Conservation (phyloP, 2,888 invertebrate genomes). For the Sarcophaga caerulescens region DNA sequence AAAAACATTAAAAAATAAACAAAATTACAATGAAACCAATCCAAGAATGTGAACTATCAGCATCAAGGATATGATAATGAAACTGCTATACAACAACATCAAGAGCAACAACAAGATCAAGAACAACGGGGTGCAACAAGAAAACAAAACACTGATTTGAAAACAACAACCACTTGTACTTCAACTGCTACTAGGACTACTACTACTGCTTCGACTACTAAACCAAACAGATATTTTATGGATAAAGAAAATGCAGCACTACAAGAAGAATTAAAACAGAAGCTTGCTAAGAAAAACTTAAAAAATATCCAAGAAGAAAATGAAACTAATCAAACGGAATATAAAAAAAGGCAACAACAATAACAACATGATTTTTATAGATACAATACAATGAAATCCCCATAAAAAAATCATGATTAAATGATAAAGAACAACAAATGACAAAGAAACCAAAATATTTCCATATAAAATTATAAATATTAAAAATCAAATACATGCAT, state of each 20-base stretch:
- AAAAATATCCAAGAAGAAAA: slow-evolving; percentile 44
- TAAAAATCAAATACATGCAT: slow-evolving; percentile 54
- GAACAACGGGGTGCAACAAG: slow-evolving; percentile 37
- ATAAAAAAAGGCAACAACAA: slow-evolving; percentile 56
- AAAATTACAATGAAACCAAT: slow-evolving; percentile 14
- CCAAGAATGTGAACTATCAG: slow-evolving; percentile 55
- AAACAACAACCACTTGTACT: slow-evolving; percentile 7
- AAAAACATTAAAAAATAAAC: slow-evolving; percentile 18
- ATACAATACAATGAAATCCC: slow-evolving; percentile 37
- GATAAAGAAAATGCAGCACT: slow-evolving; percentile 67
- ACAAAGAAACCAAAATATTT: slow-evolving; percentile 14
- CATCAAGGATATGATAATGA: slow-evolving; percentile 62
- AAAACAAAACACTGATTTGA: slow-evolving; percentile 33
- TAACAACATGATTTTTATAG: slow-evolving; percentile 54
- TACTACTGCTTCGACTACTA: slow-evolving; percentile 29
- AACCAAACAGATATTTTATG: slow-evolving; percentile 48
- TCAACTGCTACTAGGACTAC: slow-evolving; percentile 29
- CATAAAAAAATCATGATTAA: slow-evolving; percentile 55
- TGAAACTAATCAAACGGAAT: slow-evolving; percentile 47
- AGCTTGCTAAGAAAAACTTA: slow-evolving; percentile 52
- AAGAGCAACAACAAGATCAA: slow-evolving; percentile 42
- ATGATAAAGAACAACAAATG: slow-evolving; percentile 53
- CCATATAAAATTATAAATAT: slow-evolving; percentile 34
- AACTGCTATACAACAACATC: slow-evolving; percentile 46
- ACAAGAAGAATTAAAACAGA: slow-evolving; percentile 66